Evolutionary conservation across 2,113 vertebrate genomes (phyloP).

Genomic region (Oncorhynchus mykiss): DNA sequence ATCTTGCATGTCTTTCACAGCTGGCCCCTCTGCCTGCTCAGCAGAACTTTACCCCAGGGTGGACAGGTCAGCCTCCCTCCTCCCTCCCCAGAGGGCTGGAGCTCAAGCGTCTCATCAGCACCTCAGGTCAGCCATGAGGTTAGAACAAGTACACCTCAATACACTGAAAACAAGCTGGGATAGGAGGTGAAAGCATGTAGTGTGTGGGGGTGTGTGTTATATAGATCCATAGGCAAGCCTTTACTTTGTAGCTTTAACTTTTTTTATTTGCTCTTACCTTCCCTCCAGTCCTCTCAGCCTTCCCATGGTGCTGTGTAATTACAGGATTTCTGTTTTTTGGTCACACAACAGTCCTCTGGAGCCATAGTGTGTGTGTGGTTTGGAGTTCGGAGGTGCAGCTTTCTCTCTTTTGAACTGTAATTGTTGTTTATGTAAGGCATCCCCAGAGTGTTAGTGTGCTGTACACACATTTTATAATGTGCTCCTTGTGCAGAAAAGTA

Average conservation of each 20-base stretch:
- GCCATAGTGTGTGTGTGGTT: conserved; percentile 48
- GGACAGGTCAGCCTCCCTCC: conserved; percentile 16
- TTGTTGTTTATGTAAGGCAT: conserved; percentile 63
- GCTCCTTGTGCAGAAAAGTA: conserved; percentile 20
- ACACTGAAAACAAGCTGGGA: conserved; percentile 11
- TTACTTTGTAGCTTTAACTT: not conserved
- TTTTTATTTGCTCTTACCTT: not conserved
- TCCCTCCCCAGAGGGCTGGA: conserved; percentile 40
- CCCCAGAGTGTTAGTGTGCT: conserved; percentile 25
- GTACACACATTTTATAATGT: conserved; percentile 11
- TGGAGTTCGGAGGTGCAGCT: conserved; percentile 47
- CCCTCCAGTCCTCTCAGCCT: not conserved
- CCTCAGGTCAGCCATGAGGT: conserved; percentile 50
- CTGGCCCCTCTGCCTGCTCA: not conserved
- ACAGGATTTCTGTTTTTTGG: conserved; percentile 62
- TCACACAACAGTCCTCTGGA: conserved; percentile 57
- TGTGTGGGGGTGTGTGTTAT: conserved; percentile 9
- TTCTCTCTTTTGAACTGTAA: conserved; percentile 32
- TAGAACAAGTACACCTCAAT: conserved; percentile 38
- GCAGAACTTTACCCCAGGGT: not conserved
- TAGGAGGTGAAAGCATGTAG: not conserved
- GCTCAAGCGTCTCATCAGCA: conserved; percentile 62
- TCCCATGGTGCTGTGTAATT: conserved; percentile 62
- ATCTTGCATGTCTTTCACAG: not conserved
- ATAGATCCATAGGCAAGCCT: not conserved